A percentile compares a stretch with the other conserved stretches of the same genome.
Conservation (phyloP, 2,888 invertebrate species). For the Spodoptera picta region DNA sequence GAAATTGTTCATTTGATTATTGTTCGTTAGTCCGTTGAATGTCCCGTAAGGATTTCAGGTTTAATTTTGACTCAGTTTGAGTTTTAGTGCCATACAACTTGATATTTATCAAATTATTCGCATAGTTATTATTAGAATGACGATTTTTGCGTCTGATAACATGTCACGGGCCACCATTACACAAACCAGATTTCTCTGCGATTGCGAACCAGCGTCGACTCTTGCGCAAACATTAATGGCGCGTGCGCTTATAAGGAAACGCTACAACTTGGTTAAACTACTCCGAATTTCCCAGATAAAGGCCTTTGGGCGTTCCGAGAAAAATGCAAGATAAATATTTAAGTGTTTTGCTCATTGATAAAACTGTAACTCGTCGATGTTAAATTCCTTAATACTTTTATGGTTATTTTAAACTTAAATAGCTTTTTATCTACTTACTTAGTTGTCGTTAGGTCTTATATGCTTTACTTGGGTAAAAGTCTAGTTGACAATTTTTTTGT, state of each 20-base stretch:
- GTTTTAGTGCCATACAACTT: no score
- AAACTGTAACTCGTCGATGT: slow-evolving; percentile 18
- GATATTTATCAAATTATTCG: not conserved
- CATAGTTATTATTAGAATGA: slow-evolving; percentile 8
- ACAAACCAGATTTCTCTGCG: slow-evolving; percentile 76
- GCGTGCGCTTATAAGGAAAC: slow-evolving; percentile 76
- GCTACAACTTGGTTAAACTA: slow-evolving; percentile 60
- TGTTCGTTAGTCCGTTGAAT: no score
- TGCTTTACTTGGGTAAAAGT: not conserved
- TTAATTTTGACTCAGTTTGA: no score
- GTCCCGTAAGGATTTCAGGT: no score
- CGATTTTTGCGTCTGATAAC: slow-evolving; percentile 39
- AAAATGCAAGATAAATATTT: slow-evolving; percentile 47
- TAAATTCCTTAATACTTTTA: slow-evolving; percentile 26
- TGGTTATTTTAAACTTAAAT: not conserved
- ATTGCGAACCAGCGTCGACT: slow-evolving; percentile 60
- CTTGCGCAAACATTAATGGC: slow-evolving; percentile 73
- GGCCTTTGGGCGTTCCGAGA: slow-evolving; percentile 48
- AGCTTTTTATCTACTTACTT: slow-evolving; percentile 5
- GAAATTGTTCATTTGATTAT: no score
- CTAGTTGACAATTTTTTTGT: not conserved
- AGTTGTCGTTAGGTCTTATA: not conserved
- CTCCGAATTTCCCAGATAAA: slow-evolving; percentile 64
- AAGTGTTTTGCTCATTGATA: slow-evolving; percentile 39
- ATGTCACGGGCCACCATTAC: slow-evolving; percentile 63